phyloP scores from a whole-genome alignment of 2,888 invertebrate genomes.

The Lottia gigantea region DNA sequence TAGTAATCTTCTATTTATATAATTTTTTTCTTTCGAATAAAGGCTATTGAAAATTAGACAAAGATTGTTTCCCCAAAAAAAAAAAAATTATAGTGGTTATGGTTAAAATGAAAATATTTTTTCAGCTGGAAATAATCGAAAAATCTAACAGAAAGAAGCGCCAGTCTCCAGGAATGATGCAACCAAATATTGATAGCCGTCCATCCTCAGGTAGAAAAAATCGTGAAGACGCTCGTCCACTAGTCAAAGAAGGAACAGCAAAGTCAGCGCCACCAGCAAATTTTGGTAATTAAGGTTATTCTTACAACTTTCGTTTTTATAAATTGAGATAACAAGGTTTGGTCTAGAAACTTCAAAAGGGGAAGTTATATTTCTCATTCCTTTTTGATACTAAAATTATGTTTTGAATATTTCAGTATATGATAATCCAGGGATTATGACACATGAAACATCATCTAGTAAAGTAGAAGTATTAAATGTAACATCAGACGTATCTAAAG shows the following conservation, averaged over 20 bases:
- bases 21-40: too few relatives aligned
- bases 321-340: too few relatives aligned
- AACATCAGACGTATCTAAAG: slow-evolving; percentile 34
- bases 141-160: slow-evolving; percentile 48
- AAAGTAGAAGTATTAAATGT: slow-evolving; percentile 28
- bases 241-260: slow-evolving; percentile 41
- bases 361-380: too few relatives aligned
- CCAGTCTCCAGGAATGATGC: slow-evolving; percentile 46
- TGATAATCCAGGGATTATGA: slow-evolving; percentile 28
- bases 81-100: too few relatives aligned
- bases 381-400: too few relatives aligned
- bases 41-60: too few relatives aligned
- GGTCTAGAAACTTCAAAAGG: too few relatives aligned
- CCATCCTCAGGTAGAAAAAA: slow-evolving; percentile 50
- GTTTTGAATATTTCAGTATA: slow-evolving; percentile 24
- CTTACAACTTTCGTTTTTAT: not conserved
- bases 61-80: too few relatives aligned
- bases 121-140: slow-evolving; percentile 48
- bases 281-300: slow-evolving; percentile 46
- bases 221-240: slow-evolving; percentile 51
- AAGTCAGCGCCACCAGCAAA: slow-evolving; percentile 49
- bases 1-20: too few relatives aligned
- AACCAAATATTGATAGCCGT: slow-evolving; percentile 53
- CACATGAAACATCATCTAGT: slow-evolving; percentile 18
- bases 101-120: slow-evolving; percentile 4